Evolutionary conservation across 2,888 invertebrate species (phyloP).

Genomic region (Morpho achilles): DNA sequence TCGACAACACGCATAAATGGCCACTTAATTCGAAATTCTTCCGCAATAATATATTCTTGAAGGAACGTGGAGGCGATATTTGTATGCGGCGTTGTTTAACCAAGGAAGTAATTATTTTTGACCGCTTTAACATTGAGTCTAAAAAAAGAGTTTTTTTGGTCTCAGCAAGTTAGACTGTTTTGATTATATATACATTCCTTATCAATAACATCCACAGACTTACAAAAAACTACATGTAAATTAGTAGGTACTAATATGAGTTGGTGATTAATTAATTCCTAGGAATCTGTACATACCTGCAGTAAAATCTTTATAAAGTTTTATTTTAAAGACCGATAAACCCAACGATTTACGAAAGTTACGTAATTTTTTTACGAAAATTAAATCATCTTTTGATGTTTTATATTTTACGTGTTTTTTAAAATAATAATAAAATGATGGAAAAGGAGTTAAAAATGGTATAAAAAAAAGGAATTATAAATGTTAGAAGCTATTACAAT

Average conservation of each 20-base stretch:
- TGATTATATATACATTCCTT: constrained; percentile 17
- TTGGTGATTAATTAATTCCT: constrained; percentile 14
- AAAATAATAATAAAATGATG: too few species aligned
- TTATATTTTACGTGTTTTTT: too few species aligned
- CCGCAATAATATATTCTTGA: constrained; percentile 37
- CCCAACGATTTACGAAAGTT: too few species aligned
- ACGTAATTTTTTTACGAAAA: too few species aligned
- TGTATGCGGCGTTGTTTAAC: constrained; percentile 27
- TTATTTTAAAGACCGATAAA: too few species aligned
- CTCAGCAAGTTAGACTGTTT: constrained; percentile 18
- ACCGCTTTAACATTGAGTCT: constrained; percentile 30
- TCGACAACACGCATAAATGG: constrained; percentile 53
- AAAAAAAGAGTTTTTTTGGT: constrained; percentile 25
- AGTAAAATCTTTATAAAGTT: too few species aligned
- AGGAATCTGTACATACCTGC: neutral
- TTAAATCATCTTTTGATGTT: too few species aligned
- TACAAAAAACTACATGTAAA: constrained; percentile 21
- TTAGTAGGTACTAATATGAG: constrained; percentile 14
- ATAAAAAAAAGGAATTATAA: too few species aligned
- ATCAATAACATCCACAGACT: constrained; percentile 19
- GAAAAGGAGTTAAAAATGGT: too few species aligned
- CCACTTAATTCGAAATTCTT: constrained; percentile 49
- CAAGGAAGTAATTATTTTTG: constrained; percentile 33
- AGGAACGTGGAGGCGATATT: constrained; percentile 23
- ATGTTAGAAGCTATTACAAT: too few species aligned